Evolutionary conservation across 1,140 invertebrate species (phyloP), one percentile per base, ranked within the genome.

Genomic region (Drosophila ficusphila): DNA sequence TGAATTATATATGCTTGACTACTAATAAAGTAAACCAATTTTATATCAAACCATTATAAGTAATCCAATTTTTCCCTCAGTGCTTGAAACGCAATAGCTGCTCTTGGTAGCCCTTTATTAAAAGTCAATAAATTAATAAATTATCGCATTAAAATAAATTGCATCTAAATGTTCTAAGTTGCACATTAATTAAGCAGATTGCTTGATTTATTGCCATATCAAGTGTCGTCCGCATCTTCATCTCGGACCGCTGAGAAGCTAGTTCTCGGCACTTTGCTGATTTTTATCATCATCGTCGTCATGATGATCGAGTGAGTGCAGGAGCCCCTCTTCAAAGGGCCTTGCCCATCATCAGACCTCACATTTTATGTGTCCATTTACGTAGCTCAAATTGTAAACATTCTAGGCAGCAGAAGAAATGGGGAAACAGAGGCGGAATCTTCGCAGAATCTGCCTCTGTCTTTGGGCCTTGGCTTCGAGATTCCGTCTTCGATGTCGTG

Each of bases 41-140:
- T n/a, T n/a, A n/a, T n/a, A n/a, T n/a, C n/a, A n/a, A n/a, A n/a
- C 6, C 2, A 36, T 16, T 5, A 7, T 12, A 0, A 2, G n/a
- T n/a, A 7, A 14, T 14, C 6, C 34, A 36, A 16, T 21, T 31
- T 47, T 56, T 31, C 1, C 7, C 29, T 8, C 60, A 47, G 56
- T 64, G 54, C 6, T 4, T 2, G 0, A 16, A 9, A 12, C 9
- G 33, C 54, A 54, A 5, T 11, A 16, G 19, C 29, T 18, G 29
- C 65, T 48, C 64, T 76, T 73, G 46, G 41, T 29, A 47, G 25
- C 36, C 57, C 44, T 76, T 76, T 76, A 88, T 83, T 86, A 88
- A 90, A 88, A 88, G 89, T 81, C 89, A 90, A 90, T 90, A 90
- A 90, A 90, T 90, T 90, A 90, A 90, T 90, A 90, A 90, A 90